Percentiles rank a stretch among this genome's conserved stretches.
Conservation (phyloP, 2,113 vertebrate genomes). For the Protobothrops mucrosquamatus region DNA sequence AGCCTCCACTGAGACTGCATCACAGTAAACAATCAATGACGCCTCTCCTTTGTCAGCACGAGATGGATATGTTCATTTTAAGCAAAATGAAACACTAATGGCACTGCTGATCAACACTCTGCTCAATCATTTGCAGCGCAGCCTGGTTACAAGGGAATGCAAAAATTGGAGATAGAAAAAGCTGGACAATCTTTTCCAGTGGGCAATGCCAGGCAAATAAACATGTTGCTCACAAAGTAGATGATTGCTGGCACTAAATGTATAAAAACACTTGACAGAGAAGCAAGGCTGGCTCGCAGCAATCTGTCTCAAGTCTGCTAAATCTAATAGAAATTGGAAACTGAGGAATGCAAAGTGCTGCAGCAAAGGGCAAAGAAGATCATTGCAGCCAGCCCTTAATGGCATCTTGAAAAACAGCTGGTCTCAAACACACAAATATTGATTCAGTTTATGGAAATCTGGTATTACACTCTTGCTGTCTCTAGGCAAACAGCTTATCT, state of each 20-base stretch:
- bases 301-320: conserved; percentile 65
- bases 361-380: conserved; percentile 60
- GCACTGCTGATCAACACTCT: conserved; percentile 30
- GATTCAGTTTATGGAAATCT: conserved; percentile 86
- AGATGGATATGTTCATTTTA: neutral
- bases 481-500: conserved; percentile 86
- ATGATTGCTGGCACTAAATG: conserved; percentile 68
- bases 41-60: neutral
- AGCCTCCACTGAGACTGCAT: neutral
- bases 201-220: conserved; percentile 64
- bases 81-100: conserved; percentile 25
- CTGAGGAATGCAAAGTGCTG: conserved; percentile 69
- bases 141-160: conserved; percentile 70
- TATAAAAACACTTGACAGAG: conserved; percentile 63
- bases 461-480: conserved; percentile 76
- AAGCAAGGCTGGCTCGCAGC: conserved; percentile 48
- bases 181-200: conserved; percentile 26
- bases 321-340: conserved; percentile 62
- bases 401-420: conserved; percentile 97
- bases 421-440: conserved; percentile 87
- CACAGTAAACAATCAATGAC: neutral
- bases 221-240: conserved; percentile 67
- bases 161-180: conserved; percentile 53
- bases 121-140: neutral
- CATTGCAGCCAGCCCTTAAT: conserved; percentile 74